phyloP scores from a whole-genome alignment of 2,113 vertebrate species.

The Nansenia antarctica region DNA sequence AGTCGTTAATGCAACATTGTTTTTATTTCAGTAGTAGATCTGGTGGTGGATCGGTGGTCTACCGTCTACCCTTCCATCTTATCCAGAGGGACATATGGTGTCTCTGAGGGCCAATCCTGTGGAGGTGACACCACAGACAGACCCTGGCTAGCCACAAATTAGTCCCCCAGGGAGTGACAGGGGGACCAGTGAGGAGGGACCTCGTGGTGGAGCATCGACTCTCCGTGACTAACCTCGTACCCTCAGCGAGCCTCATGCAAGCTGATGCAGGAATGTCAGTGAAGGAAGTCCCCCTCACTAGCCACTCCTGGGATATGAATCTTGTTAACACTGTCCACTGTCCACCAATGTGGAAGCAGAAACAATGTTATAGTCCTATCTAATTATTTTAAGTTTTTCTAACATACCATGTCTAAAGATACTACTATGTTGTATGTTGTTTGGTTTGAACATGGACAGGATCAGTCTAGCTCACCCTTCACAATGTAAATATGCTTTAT shows the following conservation, averaged over 20 bases:
- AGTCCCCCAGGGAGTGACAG: conserved; percentile 38
- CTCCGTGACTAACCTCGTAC: conserved; percentile 35
- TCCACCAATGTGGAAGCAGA: conserved; percentile 8
- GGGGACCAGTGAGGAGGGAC: not conserved
- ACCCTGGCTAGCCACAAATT: conserved; percentile 55
- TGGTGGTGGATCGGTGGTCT: conserved; percentile 27
- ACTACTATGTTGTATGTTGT: too few relatives aligned
- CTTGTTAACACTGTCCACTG: conserved; percentile 33
- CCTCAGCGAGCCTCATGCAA: conserved; percentile 12
- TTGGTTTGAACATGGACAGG: not conserved
- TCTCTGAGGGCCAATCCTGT: conserved; percentile 34
- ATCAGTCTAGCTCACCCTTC: not conserved
- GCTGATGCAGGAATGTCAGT: conserved; percentile 26
- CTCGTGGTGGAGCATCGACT: too few relatives aligned
- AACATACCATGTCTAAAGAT: too few relatives aligned
- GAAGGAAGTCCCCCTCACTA: conserved; percentile 7
- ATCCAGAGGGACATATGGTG: not conserved
- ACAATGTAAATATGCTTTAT: conserved; percentile 8
- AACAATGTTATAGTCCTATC: too few relatives aligned
- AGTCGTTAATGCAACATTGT: conserved; percentile 20
- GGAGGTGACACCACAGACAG: conserved; percentile 36
- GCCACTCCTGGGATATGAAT: conserved; percentile 18
- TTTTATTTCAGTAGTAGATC: conserved; percentile 19
- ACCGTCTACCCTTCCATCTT: too few relatives aligned
- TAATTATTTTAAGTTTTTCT: too few relatives aligned